Conservation (phyloP, 1,140 invertebrate genomes). For the Ceratina australensis region DNA sequence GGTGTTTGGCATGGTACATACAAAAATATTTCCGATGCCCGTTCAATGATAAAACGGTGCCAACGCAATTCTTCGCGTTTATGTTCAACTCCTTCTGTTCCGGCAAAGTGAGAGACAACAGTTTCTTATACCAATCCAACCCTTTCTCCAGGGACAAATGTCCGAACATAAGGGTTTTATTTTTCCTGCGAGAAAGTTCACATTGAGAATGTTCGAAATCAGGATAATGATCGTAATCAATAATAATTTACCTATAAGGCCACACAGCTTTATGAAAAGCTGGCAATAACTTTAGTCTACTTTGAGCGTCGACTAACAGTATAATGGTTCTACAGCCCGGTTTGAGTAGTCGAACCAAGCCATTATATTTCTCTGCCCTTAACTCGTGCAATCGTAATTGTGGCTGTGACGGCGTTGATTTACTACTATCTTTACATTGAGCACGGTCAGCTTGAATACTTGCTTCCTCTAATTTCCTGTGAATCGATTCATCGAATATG, state of each 20-base stretch:
- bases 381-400: constrained; percentile 94
- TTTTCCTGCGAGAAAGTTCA: constrained; percentile 81
- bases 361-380: constrained; percentile 96
- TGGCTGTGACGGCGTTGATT: constrained; percentile 78
- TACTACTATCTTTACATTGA: constrained; percentile 76
- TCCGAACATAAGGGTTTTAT: constrained; percentile 95
- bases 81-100: constrained; percentile 92
- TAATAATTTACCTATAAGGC: constrained; percentile 90
- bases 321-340: constrained; percentile 97
- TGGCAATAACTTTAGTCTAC: constrained; percentile 90
- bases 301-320: constrained; percentile 93
- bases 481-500: constrained; percentile 3
- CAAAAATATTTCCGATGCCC: constrained; percentile 98
- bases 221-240: neutral
- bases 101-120: constrained; percentile 91
- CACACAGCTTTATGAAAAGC: constrained; percentile 96
- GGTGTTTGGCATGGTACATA: constrained; percentile 98
- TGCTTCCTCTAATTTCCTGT: constrained; percentile 89
- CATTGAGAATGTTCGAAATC: neutral
- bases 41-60: constrained; percentile 97
- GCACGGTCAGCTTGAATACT: constrained; percentile 84
- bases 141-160: constrained; percentile 95
- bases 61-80: constrained; percentile 97
- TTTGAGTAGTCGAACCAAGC: constrained; percentile 94
- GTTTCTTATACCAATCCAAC: constrained; percentile 93